Evolutionary conservation across 2,797 vertebrate species (phyloP), one percentile per base, ranked within the genome.

Genomic region (Euphonia xanthogaster): DNA sequence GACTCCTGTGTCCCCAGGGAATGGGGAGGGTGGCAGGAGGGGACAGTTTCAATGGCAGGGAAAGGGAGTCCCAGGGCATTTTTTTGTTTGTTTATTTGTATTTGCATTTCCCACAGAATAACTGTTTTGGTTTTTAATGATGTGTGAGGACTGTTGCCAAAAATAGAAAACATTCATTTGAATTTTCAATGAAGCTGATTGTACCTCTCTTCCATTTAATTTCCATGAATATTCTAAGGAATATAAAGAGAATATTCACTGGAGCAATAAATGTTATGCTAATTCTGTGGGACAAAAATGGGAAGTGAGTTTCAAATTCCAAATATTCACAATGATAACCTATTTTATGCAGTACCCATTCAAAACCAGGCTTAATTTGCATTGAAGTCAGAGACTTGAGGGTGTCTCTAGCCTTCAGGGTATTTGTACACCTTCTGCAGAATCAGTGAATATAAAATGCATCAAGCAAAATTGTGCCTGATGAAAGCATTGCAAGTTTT

Each of bases 181-280:
- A 94, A 94, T 93, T 93, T 93, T 93, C 90, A 95, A 94, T 93
- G 55, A 92, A 79, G 58, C 67, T 33, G 86, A 86, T 90, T 96
- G 86, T 93, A 77, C 91, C 62, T 88, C 47, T 82, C 62, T 87
- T 82, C 37, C 40, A 58, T 85, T 96, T 93, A 31, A 91, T 89
- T 96, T 94, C 63, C 81, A 91, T 91, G 63, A 96, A 95, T 92
- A 87, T 94, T 89, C 81, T 93, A 11, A 33, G 39, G 81, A 82
- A 76, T 76, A 95, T 55, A 95, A 95, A 89, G 78, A 44, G 48
- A 91, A 94, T 89, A 89, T 79, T 92, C 86, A 95, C 71, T 94
- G 84, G 71, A 91, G 84, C 95, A 93, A 82, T 89, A 89, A 88
- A 93, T 73, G 66, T 72, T 93, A 95, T 92, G 92, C 54, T 91